These are phyloP conservation scores for Epiperipatus broadwayi DNA, from an alignment of 2,888 invertebrate species.

Conservation along the genomic window DNA sequence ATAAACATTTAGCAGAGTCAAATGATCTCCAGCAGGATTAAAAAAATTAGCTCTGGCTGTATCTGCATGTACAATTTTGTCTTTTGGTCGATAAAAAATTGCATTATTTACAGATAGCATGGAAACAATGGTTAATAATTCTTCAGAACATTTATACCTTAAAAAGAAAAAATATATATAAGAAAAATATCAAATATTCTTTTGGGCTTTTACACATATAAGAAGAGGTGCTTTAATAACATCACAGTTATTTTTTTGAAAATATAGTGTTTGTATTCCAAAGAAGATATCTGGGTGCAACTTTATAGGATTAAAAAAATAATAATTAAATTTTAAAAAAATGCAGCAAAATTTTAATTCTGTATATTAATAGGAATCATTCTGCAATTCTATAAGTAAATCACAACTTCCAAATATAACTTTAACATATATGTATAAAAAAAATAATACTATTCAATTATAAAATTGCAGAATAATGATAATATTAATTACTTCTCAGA, in stretches of 20 bases:
- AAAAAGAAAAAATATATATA: conserved; percentile 21
- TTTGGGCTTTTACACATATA: no score
- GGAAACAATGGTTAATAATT: conserved; percentile 81
- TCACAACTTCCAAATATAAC: background rate
- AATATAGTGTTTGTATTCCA: no score
- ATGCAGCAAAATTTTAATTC: no score
- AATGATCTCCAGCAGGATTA: conserved; percentile 75
- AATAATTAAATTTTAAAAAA: no score
- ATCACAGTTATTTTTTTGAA: no score
- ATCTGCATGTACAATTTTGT: conserved; percentile 93
- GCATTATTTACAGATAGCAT: conserved; percentile 96
- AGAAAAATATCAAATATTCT: no score
- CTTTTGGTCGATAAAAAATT: conserved; percentile 94
- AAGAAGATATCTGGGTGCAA: no score
- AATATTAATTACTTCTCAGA: conserved; percentile 61
- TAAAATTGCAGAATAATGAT: conserved; percentile 5
- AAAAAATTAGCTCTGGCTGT: conserved; percentile 90
- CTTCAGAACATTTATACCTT: conserved; percentile 90
- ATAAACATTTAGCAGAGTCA: conserved; percentile 86
- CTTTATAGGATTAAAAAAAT: no score
- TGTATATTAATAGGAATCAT: no score
- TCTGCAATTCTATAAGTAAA: no score
- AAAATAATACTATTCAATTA: background rate
- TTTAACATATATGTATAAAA: background rate
- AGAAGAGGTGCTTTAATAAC: no score